Conservation (phyloP, 2,888 invertebrate genomes). For the Andrena camellia region DNA sequence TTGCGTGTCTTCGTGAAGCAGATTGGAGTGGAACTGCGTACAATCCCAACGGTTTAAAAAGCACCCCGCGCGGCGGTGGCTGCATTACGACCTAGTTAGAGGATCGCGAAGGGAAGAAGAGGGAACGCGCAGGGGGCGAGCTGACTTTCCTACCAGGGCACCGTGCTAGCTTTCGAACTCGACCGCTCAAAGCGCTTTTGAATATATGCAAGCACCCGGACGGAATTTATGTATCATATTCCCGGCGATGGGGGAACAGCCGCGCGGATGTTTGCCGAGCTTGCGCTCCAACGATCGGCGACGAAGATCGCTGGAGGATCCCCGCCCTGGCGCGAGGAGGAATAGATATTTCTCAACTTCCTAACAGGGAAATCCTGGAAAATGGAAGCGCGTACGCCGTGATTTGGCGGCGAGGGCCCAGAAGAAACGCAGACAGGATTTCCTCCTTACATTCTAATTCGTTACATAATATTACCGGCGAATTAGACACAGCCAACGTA, state of each 20-base stretch:
- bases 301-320: constrained; percentile 3
- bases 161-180: constrained; percentile 48
- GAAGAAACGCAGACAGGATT: constrained; percentile 55
- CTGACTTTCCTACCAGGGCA: constrained; percentile 40
- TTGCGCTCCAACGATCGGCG: constrained; percentile 38
- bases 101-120: constrained; percentile 26
- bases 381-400: constrained; percentile 13
- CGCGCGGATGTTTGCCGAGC: constrained; percentile 29
- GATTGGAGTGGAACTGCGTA: neutral
- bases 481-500: constrained; percentile 52
- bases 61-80: constrained; percentile 7
- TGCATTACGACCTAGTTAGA: constrained; percentile 39
- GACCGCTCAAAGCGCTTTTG: constrained; percentile 45
- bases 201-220: constrained; percentile 48
- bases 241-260: constrained; percentile 29
- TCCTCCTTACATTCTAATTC: constrained; percentile 52
- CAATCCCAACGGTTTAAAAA: constrained; percentile 27
- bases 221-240: constrained; percentile 56
- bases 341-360: too few relatives aligned
- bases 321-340: neutral
- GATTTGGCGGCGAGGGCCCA: constrained; percentile 40
- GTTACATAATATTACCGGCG: constrained; percentile 53
- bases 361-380: constrained; percentile 22
- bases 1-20: too few relatives aligned
- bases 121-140: constrained; percentile 20